Conservation (phyloP, 2,888 invertebrate genomes). For the Acronicta aceris region DNA sequence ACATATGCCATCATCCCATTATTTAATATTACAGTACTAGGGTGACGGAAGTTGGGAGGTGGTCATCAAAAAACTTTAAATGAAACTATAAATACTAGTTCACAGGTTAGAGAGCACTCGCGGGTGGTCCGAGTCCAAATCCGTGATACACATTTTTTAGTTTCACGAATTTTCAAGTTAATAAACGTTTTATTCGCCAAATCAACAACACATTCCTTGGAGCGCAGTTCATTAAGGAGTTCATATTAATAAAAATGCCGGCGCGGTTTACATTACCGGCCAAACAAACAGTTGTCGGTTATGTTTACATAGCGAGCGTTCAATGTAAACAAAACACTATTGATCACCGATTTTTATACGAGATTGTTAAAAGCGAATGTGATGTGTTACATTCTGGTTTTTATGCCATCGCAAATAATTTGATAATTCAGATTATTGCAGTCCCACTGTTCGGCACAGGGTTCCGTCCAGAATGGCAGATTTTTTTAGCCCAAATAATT, state of each 20-base stretch:
- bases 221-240: conserved; percentile 58
- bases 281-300: conserved; percentile 34
- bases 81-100: no score
- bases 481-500: no score
- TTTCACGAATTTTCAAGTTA: no score
- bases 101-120: no score
- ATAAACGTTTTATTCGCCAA: no score
- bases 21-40: conserved; percentile 15
- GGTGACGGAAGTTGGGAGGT: conserved; percentile 7
- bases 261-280: conserved; percentile 43
- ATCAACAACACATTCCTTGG: conserved; percentile 3
- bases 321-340: conserved; percentile 49
- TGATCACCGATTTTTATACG: conserved; percentile 40
- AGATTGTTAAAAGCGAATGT: conserved; percentile 25
- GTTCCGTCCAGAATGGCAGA: no score
- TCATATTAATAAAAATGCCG: conserved; percentile 59
- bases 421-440: neutral
- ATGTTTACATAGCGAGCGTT: conserved; percentile 47
- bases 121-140: no score
- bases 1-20: no score
- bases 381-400: conserved; percentile 9
- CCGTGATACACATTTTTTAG: no score
- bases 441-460: no score
- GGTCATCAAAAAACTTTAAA: conserved; percentile 25
- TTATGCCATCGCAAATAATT: conserved; percentile 7